phyloP scores from a whole-genome alignment of 2,888 invertebrate species.

The Acanthacorydalis orientalis region DNA sequence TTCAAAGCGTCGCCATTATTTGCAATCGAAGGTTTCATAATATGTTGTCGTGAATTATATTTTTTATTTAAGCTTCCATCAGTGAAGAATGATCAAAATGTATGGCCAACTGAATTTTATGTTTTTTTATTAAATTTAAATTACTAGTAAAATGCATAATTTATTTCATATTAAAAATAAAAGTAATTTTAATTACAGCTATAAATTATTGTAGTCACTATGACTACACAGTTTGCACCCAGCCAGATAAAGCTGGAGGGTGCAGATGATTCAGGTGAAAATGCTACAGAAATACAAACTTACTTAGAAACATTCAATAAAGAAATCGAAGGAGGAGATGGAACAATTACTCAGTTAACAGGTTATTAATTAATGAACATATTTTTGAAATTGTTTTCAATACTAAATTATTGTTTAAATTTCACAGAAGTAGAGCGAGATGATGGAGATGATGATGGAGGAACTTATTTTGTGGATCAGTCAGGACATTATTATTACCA shows the following conservation, averaged over 20 bases:
- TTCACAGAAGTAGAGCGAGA: conserved; percentile 12
- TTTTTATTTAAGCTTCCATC: too few species aligned
- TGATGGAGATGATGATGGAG: conserved; percentile 30
- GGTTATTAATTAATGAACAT: conserved; percentile 18
- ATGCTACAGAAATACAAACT: conserved; percentile 55
- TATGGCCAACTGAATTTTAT: too few species aligned
- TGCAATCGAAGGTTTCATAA: too few species aligned
- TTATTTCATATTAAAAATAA: too few species aligned
- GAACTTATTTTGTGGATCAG: conserved; percentile 68
- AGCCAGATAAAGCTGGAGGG: conserved; percentile 25
- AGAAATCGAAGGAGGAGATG: conserved; percentile 48
- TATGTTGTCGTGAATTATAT: too few species aligned
- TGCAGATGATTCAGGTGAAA: conserved; percentile 22
- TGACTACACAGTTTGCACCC: conserved; percentile 23
- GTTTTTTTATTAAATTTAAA: too few species aligned
- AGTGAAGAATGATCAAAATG: too few species aligned
- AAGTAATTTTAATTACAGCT: too few species aligned
- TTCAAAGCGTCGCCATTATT: too few species aligned
- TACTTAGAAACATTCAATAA: conserved; percentile 71
- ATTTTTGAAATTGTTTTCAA: background rate
- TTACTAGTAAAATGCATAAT: too few species aligned
- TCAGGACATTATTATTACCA: conserved; percentile 72
- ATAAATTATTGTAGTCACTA: conserved; percentile 12
- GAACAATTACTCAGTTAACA: conserved; percentile 23
- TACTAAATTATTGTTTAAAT: background rate